Evolutionary conservation across 92 coral and sea anemone genomes (phyloP).

Genomic region (Chrysogorgia sp.): DNA sequence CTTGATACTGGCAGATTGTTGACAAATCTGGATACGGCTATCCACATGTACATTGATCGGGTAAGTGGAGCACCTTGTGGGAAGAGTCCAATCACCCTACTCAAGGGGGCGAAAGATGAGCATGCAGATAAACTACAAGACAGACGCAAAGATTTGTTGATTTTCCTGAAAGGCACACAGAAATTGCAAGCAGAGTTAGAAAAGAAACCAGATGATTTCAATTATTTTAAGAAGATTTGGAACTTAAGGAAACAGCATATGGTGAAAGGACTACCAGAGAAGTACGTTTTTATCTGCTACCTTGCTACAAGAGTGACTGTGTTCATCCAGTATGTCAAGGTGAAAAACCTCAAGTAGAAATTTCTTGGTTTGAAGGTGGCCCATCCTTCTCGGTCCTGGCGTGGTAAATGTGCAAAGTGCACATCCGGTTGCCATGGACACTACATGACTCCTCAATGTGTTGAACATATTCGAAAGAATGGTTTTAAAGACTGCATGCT

Average conservation of each 20-base stretch:
- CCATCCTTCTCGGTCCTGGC: conserved; percentile 42
- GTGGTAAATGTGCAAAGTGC: conserved; percentile 42
- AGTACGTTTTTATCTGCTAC: conserved; percentile 54
- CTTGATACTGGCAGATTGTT: conserved; percentile 48
- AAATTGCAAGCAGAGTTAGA: conserved; percentile 47
- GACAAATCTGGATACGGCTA: conserved; percentile 47
- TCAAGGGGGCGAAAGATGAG: conserved; percentile 44
- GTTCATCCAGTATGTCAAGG: conserved; percentile 52
- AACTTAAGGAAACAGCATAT: conserved; percentile 50
- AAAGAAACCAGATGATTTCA: conserved; percentile 39
- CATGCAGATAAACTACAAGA: conserved; percentile 57
- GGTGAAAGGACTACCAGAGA: conserved; percentile 47
- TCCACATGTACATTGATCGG: conserved; percentile 38
- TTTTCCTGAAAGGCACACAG: conserved; percentile 58
- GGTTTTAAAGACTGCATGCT: conserved; percentile 39
- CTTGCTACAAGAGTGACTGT: conserved; percentile 46
- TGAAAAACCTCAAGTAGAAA: not conserved
- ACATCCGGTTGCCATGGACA: conserved; percentile 48
- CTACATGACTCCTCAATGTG: conserved; percentile 34
- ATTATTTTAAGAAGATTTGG: conserved; percentile 63
- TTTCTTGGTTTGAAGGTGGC: conserved; percentile 51
- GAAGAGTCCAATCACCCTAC: conserved; percentile 38
- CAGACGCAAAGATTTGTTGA: conserved; percentile 48
- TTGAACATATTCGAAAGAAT: conserved; percentile 43
- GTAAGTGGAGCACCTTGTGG: conserved; percentile 62